Conservation (phyloP, 2,113 vertebrate species). For the Erythrocercus mccallii region DNA sequence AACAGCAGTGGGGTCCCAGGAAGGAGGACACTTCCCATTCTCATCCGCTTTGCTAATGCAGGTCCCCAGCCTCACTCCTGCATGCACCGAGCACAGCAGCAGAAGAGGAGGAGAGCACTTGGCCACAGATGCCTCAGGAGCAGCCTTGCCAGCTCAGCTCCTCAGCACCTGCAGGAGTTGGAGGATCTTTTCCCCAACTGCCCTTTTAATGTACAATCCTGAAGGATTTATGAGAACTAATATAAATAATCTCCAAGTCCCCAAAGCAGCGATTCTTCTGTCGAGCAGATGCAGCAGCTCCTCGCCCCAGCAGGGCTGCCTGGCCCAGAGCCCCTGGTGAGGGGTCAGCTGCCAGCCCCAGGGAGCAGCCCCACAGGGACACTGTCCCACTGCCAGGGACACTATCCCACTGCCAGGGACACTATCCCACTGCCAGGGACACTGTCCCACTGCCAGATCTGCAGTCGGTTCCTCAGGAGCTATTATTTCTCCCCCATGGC, state of each 20-base stretch:
- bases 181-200: neutral
- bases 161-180: neutral
- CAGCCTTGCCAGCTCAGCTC: neutral
- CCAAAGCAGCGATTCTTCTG: neutral
- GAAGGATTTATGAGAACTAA: neutral
- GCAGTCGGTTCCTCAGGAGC: neutral
- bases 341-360: accelerated
- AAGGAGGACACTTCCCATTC: neutral
- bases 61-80: neutral
- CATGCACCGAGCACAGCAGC: neutral
- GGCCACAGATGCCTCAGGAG: neutral
- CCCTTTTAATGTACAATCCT: neutral
- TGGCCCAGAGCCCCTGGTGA: neutral
- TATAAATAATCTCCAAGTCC: neutral
- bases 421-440: accelerated
- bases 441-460: neutral
- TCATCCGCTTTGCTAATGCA: neutral
- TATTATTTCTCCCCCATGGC: accelerated
- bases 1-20: neutral
- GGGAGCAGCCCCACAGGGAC: neutral
- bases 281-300: neutral
- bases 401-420: neutral
- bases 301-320: accelerated
- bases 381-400: accelerated
- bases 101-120: neutral